Evolutionary conservation across 2,888 invertebrate genomes (phyloP), one percentile per base, ranked within the genome.

Genomic region (Helleia helle): DNA sequence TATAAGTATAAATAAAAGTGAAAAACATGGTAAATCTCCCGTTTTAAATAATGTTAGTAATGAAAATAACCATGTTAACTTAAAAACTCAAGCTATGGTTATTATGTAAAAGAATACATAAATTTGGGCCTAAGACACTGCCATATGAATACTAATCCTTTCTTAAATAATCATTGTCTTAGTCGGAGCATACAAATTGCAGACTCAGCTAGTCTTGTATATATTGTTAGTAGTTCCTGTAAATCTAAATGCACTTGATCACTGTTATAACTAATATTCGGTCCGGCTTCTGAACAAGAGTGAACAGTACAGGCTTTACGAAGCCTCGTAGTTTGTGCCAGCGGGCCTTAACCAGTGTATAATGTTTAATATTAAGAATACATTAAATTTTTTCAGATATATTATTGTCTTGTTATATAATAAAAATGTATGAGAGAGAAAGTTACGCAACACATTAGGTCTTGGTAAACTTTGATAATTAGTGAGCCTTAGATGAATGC

Each of bases 371-470:
- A 73, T 75, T 80, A 83, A 77, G 80, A 66, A 75, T 75, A 79
- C 77, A 81, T 81, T 76, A 76, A 80, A 83, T 72, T 75, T 73
- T 81, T 81, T 84, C 84, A 85, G 76, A 84, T 84, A 83, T 86
- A 85, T 83, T 81, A 83, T 81, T 81, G 76, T 81, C 81, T 85
- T 85, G 85, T 86, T 86, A 86, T 83, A 80, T 84, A 77, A 75
- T 81, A 83, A 74, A 84, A 80, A 72, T 83, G 81, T 85, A 83
- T 81, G 73, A 59, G 65, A 66, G 62, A 67, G 65, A 70, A 68
- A 63, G 74, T 75, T 75, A 65, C 62, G 62, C 59, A 62, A 71
- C 65, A 65, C 69, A 65, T 71, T 71, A 71, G 70, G 63, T 70
- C 62, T 73, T 53, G 54, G 64, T 71, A 71, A 73, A 48, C 65